A percentile compares a stretch with the other conserved stretches of the same genome.
Conservation (phyloP, 2,113 vertebrate genomes). For the Epinephelus moara region DNA sequence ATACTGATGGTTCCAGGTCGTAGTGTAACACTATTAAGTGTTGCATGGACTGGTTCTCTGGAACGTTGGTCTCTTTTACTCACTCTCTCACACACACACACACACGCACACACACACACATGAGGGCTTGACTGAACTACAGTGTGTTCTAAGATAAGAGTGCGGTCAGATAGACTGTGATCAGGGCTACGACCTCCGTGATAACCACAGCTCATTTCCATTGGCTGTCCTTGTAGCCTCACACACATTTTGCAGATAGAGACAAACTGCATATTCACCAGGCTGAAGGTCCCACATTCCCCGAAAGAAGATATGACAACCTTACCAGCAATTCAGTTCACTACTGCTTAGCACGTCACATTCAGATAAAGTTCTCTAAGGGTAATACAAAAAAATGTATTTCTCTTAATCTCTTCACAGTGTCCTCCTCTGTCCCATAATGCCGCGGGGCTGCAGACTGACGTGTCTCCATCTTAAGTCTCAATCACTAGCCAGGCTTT, state of each 20-base stretch:
- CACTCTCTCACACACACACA: background rate
- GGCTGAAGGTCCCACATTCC: conserved; percentile 59
- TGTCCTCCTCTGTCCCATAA: conserved; percentile 58
- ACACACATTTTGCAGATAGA: conserved; percentile 47
- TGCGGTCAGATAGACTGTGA: conserved; percentile 60
- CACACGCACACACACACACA: background rate
- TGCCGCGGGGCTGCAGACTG: conserved; percentile 50
- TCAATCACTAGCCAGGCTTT: conserved; percentile 68
- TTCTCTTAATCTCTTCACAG: conserved; percentile 67
- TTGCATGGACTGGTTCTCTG: background rate
- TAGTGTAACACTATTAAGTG: background rate
- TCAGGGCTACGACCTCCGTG: conserved; percentile 60
- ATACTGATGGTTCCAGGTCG: background rate
- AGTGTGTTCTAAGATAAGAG: conserved; percentile 47
- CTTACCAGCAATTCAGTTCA: conserved; percentile 43
- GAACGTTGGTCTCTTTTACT: background rate
- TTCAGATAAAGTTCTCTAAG: conserved; percentile 65
- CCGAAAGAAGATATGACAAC: conserved; percentile 60
- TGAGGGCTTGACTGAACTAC: conserved; percentile 10
- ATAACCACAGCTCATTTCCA: conserved; percentile 71
- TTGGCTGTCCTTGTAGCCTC: conserved; percentile 61
- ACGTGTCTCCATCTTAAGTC: conserved; percentile 64
- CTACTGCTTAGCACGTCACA: conserved; percentile 42
- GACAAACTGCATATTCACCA: conserved; percentile 40
- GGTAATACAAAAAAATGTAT: conserved; percentile 60